These are phyloP conservation scores for Agrotis exclamationis DNA, from an alignment of 2,888 invertebrate species.

Conservation along the genomic window DNA sequence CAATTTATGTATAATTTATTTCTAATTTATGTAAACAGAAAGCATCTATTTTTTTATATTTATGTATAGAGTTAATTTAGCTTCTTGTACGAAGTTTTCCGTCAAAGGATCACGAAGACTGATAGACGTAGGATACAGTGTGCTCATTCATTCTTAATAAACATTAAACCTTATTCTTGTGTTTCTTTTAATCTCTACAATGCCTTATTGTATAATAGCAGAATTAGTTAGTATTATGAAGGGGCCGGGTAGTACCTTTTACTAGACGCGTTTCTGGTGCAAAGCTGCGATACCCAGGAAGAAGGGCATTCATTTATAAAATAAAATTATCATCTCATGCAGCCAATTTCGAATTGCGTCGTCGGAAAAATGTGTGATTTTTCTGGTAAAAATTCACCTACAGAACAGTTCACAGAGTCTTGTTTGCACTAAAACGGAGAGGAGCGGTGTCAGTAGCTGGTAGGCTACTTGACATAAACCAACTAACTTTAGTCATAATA, in stretches of 20 bases:
- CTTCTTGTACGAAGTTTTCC: slow-evolving; percentile 51
- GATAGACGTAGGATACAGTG: slow-evolving; percentile 79
- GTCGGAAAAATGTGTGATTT: not conserved
- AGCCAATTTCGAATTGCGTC: not conserved
- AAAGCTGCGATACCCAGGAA: too few species aligned
- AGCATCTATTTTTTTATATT: slow-evolving; percentile 37
- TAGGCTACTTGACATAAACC: too few species aligned
- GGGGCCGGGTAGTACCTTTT: too few species aligned
- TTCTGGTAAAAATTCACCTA: not conserved
- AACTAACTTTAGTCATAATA: too few species aligned
- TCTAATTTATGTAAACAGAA: slow-evolving; percentile 69
- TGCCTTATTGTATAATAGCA: not conserved
- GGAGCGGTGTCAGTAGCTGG: too few species aligned
- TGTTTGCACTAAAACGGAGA: too few species aligned
- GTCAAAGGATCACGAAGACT: slow-evolving; percentile 78
- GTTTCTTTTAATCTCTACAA: slow-evolving; percentile 51
- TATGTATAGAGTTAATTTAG: slow-evolving; percentile 39
- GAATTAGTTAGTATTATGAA: not conserved
- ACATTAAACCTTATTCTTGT: slow-evolving; percentile 65
- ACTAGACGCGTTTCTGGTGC: not conserved
- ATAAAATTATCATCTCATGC: not conserved
- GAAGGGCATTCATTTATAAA: not conserved
- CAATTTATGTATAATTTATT: slow-evolving; percentile 78
- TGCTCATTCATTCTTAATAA: slow-evolving; percentile 75
- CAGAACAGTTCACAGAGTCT: too few species aligned